phyloP scores from a whole-genome alignment of 2,113 vertebrate genomes.

The Hucho hucho region DNA sequence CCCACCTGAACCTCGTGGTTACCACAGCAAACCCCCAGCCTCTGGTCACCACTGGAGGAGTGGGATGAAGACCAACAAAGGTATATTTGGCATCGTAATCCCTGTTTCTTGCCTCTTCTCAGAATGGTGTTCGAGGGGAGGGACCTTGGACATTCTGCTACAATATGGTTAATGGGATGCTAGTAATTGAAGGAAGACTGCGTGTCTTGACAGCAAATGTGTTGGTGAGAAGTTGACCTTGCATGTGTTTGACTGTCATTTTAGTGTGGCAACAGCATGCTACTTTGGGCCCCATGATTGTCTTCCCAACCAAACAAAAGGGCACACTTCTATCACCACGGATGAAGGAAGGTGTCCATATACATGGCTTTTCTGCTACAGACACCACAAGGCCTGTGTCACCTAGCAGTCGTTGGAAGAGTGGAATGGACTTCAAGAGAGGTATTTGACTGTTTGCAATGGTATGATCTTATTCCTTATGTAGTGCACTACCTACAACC shows the following conservation, averaged over 20 bases:
- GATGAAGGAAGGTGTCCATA: slow-evolving; percentile 17
- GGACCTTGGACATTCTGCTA: too few relatives aligned
- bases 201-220: too few relatives aligned
- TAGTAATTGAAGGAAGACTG: too few relatives aligned
- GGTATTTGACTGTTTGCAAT: slow-evolving; percentile 19
- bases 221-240: too few relatives aligned
- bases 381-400: slow-evolving; percentile 4
- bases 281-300: slow-evolving; percentile 50
- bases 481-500: too few relatives aligned
- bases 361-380: slow-evolving; percentile 15
- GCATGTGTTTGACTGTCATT: too few relatives aligned
- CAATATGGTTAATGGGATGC: too few relatives aligned
- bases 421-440: slow-evolving; percentile 11
- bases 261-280: slow-evolving; percentile 49
- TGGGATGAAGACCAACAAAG: neutral
- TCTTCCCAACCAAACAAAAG: slow-evolving; percentile 38
- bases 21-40: too few relatives aligned
- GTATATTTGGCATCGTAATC: neutral
- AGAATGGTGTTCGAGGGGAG: too few relatives aligned
- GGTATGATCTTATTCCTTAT: neutral
- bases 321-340: slow-evolving; percentile 26
- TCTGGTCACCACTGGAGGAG: neutral
- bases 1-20: neutral
- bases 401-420: slow-evolving; percentile 26
- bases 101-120: too few relatives aligned